Evolutionary conservation across 2,888 invertebrate genomes (phyloP).

Genomic region (Laothoe populi): DNA sequence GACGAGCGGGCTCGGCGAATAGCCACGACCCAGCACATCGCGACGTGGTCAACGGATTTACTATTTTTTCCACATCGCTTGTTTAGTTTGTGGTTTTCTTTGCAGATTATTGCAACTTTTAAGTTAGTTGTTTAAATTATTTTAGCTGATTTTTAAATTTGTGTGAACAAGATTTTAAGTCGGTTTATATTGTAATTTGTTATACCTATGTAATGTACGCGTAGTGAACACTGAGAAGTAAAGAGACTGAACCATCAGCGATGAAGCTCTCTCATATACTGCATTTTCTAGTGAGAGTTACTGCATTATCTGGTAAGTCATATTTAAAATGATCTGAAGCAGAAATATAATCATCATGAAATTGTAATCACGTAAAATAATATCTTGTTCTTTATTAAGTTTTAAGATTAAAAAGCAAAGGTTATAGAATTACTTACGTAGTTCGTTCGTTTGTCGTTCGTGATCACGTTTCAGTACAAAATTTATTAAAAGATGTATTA

Average conservation of each 20-base stretch:
- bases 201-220: neutral
- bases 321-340: neutral
- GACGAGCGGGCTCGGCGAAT: constrained; percentile 56
- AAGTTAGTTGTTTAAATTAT: neutral
- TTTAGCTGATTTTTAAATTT: neutral
- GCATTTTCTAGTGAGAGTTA: neutral
- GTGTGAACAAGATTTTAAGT: neutral
- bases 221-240: neutral
- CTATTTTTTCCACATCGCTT: neutral
- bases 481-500: too few relatives aligned
- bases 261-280: neutral
- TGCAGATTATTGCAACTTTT: neutral
- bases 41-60: neutral
- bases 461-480: too few relatives aligned
- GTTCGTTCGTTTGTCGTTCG: too few relatives aligned
- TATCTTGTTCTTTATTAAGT: too few relatives aligned
- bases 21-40: constrained; percentile 16
- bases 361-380: too few relatives aligned
- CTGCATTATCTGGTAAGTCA: constrained; percentile 3
- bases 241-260: neutral
- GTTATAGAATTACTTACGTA: too few relatives aligned
- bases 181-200: neutral
- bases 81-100: neutral
- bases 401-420: too few relatives aligned
- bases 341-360: too few relatives aligned